A percentile compares a stretch with the other conserved stretches of the same genome.
phyloP scores from a whole-genome alignment of 2,888 invertebrate species.

The Plebejus melissa region DNA sequence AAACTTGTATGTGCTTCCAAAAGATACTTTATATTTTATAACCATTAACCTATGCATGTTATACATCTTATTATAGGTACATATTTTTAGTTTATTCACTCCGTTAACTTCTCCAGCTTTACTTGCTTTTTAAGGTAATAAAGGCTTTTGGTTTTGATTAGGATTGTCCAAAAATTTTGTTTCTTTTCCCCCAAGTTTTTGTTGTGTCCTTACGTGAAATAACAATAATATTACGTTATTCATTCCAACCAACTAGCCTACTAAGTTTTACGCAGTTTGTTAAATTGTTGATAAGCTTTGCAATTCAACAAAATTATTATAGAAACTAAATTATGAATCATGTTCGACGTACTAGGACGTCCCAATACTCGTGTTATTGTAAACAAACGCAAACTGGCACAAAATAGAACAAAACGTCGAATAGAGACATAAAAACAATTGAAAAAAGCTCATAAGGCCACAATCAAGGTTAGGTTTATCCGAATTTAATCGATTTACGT shows the following conservation, averaged over 20 bases:
- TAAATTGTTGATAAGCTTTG: constrained; percentile 2
- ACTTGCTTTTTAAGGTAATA: no score
- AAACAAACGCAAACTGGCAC: constrained; percentile 2
- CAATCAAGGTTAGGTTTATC: constrained; percentile 28
- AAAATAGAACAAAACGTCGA: neutral
- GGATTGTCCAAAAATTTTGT: no score
- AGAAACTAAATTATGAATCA: neutral
- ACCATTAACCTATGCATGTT: no score
- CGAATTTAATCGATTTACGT: constrained; percentile 29
- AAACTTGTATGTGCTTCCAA: no score
- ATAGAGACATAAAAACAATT: constrained; percentile 20
- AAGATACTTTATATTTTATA: no score
- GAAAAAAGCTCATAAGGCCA: constrained; percentile 24
- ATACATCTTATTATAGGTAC: no score
- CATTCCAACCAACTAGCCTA: neutral
- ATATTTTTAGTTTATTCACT: no score
- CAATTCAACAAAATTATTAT: neutral
- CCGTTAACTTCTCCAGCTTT: no score
- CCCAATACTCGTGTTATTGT: neutral
- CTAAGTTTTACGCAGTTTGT: neutral
- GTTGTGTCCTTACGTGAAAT: no score
- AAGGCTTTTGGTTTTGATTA: no score
- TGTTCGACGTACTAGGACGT: neutral
- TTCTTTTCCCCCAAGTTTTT: no score
- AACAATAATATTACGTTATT: no score